phyloP scores from a whole-genome alignment of 2,113 vertebrate species.

The Hyperoodon ampullatus region DNA sequence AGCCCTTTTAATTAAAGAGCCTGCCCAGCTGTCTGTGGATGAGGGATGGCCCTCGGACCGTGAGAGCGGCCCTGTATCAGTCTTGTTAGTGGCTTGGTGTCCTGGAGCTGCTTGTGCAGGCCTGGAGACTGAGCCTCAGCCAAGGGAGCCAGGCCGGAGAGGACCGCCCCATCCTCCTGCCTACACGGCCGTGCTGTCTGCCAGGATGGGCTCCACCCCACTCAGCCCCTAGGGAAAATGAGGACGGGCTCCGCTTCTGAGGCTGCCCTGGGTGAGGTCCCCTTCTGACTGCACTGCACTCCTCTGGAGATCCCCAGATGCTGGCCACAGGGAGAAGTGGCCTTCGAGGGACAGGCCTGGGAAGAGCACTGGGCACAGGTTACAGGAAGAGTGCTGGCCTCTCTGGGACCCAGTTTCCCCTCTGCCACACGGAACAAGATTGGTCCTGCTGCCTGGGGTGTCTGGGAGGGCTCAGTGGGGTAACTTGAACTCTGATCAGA shows the following conservation, averaged over 20 bases:
- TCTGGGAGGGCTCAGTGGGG: not conserved
- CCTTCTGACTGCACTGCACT: rapidly evolving
- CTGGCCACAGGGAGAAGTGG: rapidly evolving
- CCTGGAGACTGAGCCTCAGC: constrained; percentile 75
- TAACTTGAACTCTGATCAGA: rapidly evolving
- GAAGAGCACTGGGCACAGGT: not conserved
- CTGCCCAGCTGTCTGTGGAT: constrained; percentile 79
- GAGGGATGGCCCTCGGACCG: constrained; percentile 78
- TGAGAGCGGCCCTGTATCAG: constrained; percentile 84
- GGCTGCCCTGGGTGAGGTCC: rapidly evolving
- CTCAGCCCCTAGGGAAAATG: rapidly evolving
- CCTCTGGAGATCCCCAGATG: not conserved
- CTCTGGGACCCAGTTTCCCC: not conserved
- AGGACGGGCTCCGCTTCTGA: rapidly evolving
- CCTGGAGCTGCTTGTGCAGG: constrained; percentile 85
- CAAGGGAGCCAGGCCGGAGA: constrained; percentile 65
- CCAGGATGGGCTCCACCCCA: rapidly evolving
- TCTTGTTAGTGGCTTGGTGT: constrained; percentile 86
- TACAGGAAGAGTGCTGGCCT: not conserved
- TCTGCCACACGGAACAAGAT: not conserved
- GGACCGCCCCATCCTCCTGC: not conserved
- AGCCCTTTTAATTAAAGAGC: constrained; percentile 74
- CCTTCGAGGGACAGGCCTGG: not conserved
- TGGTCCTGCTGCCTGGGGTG: not conserved
- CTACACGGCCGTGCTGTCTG: rapidly evolving